phyloP scores from a whole-genome alignment of 2,113 vertebrate species.

The Hepsetus odoe region DNA sequence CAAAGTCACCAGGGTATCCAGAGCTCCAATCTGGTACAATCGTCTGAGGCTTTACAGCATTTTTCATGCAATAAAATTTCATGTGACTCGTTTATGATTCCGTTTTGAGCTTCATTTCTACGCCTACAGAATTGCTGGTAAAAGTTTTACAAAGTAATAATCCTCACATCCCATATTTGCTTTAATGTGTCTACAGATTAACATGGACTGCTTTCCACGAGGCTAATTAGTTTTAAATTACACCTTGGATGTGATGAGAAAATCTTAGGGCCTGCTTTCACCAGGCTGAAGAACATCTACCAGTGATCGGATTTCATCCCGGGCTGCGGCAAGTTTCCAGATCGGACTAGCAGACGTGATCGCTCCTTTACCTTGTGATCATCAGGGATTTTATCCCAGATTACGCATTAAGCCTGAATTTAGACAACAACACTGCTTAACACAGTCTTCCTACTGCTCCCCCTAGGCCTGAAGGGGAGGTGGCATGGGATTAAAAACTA shows the following conservation, averaged over 20 bases:
- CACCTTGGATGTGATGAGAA: background rate
- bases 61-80: background rate
- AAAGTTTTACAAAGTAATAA: background rate
- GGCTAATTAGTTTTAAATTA: background rate
- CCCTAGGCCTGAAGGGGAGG: conserved; percentile 34
- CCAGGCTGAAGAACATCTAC: no score
- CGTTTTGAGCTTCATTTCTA: background rate
- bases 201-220: background rate
- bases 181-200: background rate
- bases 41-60: background rate
- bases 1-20: background rate
- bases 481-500: conserved; percentile 68
- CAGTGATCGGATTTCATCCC: background rate
- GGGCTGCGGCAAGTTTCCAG: background rate
- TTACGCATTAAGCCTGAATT: conserved; percentile 57
- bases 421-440: conserved; percentile 45
- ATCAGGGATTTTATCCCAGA: background rate
- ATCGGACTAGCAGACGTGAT: background rate
- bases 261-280: background rate
- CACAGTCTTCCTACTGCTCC: conserved; percentile 5
- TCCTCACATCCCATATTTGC: background rate
- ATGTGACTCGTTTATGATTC: background rate
- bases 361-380: background rate
- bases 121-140: background rate
- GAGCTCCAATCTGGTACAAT: background rate